Base-by-base conservation (phyloP, 1,140 invertebrate genomes). In the Calliphora vicina region DNA sequence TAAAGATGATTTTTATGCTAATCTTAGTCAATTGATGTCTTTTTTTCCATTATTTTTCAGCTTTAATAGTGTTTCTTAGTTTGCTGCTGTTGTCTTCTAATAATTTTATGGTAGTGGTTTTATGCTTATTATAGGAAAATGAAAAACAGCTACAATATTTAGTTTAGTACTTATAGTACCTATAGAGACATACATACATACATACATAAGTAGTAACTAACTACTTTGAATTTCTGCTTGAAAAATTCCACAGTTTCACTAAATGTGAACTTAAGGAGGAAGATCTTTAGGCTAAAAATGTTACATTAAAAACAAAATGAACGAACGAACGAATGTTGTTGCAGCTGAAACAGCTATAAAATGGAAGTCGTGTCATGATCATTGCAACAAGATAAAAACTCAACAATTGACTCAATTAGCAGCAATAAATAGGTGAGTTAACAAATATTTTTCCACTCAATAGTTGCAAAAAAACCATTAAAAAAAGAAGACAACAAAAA, bases 351-450 rank as follows among this genome's bases (percentile, higher is more conserved):
- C 61, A 67, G 20, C 23, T 25, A 67, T 67, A 67, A 67, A 67
- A 67, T 67, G 61, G n/a, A 67, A 67, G 61, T 67, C 61, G 20
- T 67, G 61, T 67, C 61, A 67, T 67, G 61, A 67, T 67, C 61
- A 67, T 67, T 67, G 61, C 61, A 67, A 67, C 61, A 67, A 67
- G 61, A 67, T 67, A 20, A 23, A 67, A 67, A 67, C 61, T 78
- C 35, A 78, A 43, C 74, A 78, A 78, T 78, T 78, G 74, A 45
- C 74, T 78, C 74, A 78, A 78, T 78, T 78, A 78, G 74, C 74
- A 78, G 74, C 74, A 78, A 78, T 78, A 43, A 78, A 78, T 78
- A 78, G 74, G 74, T 43, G 74, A 78, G 74, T 78, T 78, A 78
- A 78, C 35, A 42, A 78, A 78, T 23, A 78, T 78, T 78, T 78